These are phyloP conservation scores for Zoanthus gigantus DNA, from an alignment of 92 coral and sea anemone species.

Conservation along the genomic window DNA sequence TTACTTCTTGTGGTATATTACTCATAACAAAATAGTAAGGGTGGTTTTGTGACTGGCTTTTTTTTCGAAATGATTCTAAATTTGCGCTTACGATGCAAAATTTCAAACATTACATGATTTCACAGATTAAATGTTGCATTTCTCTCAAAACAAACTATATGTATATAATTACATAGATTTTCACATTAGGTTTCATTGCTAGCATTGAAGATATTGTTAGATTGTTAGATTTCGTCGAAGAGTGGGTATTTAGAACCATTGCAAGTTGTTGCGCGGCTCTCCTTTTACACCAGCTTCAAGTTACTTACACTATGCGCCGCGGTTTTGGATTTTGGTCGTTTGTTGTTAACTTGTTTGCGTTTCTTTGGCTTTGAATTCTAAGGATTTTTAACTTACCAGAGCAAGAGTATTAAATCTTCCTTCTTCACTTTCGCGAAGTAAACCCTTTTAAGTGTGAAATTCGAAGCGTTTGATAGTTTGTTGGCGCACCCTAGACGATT, in stretches of 20 bases:
- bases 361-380: not conserved
- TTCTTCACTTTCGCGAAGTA: not conserved
- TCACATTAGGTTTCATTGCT: not conserved
- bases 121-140: not conserved
- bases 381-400: conserved; percentile 20
- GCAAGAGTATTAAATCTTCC: not conserved
- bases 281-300: not conserved
- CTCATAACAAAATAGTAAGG: not conserved
- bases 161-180: not conserved
- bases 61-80: not conserved
- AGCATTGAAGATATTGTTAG: not conserved
- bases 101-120: not conserved
- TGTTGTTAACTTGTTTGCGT: not conserved
- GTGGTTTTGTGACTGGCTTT: not conserved
- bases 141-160: not conserved
- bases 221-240: not conserved
- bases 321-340: not conserved
- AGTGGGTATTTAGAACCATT: not conserved
- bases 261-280: not conserved
- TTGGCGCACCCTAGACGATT: not conserved
- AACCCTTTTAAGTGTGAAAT: not conserved
- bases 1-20: not conserved
- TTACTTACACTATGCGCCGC: not conserved
- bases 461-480: not conserved
- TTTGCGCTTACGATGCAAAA: not conserved